Percentiles rank a stretch among this genome's conserved stretches.
These are phyloP conservation scores for Chrosomus eos DNA, from an alignment of 2,797 vertebrate genomes.

Conservation along the genomic window DNA sequence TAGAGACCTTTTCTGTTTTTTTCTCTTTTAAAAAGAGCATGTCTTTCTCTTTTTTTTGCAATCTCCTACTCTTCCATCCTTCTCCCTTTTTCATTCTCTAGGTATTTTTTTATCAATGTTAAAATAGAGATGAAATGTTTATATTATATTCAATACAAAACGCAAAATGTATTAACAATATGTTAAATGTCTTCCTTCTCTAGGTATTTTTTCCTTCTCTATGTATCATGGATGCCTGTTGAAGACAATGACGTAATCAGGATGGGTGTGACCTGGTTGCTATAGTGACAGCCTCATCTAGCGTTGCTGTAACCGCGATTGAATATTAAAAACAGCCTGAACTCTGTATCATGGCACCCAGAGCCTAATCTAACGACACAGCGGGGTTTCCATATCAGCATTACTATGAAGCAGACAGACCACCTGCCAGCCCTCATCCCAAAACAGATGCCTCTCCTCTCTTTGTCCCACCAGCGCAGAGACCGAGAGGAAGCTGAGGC, in stretches of 20 bases:
- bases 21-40: not conserved
- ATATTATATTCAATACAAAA: no score
- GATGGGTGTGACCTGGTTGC: constrained; percentile 78
- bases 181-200: no score
- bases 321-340: constrained; percentile 37
- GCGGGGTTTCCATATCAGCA: not conserved
- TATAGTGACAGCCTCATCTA: constrained; percentile 70
- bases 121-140: no score
- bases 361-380: not conserved
- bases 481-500: not conserved
- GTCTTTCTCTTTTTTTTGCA: not conserved
- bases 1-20: not conserved
- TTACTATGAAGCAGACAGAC: constrained; percentile 12
- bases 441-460: constrained; percentile 35
- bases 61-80: not conserved
- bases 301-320: constrained; percentile 3
- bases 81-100: constrained; percentile 30
- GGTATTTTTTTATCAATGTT: constrained; percentile 46
- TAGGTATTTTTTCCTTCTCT: constrained; percentile 2
- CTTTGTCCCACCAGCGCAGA: constrained; percentile 32
- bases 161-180: no score
- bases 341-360: not conserved
- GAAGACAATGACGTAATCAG: constrained; percentile 72
- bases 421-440: constrained; percentile 26
- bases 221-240: constrained; percentile 66